phyloP scores from a whole-genome alignment of 2,797 vertebrate genomes.

The Leuciscus waleckii region DNA sequence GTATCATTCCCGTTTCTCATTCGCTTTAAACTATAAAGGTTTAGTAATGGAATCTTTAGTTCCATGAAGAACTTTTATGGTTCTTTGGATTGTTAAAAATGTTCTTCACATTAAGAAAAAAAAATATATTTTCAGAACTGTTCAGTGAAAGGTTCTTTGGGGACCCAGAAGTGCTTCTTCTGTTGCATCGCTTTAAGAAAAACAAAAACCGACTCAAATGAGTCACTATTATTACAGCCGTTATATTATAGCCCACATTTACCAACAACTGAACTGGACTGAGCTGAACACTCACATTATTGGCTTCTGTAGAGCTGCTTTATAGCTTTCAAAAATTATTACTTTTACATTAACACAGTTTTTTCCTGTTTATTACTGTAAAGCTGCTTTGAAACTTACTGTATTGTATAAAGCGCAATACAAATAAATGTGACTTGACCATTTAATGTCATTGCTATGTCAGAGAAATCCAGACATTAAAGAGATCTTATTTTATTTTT shows the following conservation, averaged over 20 bases:
- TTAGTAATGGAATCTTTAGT: not conserved
- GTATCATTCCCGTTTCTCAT: not conserved
- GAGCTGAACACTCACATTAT: not conserved
- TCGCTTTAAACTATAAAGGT: not conserved
- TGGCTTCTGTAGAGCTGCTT: too few relatives aligned
- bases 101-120: not conserved
- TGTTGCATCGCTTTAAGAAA: not conserved
- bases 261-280: too few relatives aligned
- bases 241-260: not conserved
- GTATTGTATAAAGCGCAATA: too few relatives aligned
- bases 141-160: not conserved
- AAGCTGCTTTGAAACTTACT: too few relatives aligned
- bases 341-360: too few relatives aligned
- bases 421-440: too few relatives aligned
- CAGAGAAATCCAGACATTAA: too few relatives aligned
- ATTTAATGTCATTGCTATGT: too few relatives aligned
- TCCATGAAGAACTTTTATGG: not conserved
- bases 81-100: not conserved
- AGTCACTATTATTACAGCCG: too few relatives aligned
- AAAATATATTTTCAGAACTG: not conserved
- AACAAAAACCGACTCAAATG: not conserved
- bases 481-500: too few relatives aligned
- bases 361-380: too few relatives aligned
- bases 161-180: not conserved
- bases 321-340: too few relatives aligned